A percentile compares a stretch with the other conserved stretches of the same genome.
Evolutionary conservation across 2,113 vertebrate species (phyloP).

Genomic region (Elephas maximus): DNA sequence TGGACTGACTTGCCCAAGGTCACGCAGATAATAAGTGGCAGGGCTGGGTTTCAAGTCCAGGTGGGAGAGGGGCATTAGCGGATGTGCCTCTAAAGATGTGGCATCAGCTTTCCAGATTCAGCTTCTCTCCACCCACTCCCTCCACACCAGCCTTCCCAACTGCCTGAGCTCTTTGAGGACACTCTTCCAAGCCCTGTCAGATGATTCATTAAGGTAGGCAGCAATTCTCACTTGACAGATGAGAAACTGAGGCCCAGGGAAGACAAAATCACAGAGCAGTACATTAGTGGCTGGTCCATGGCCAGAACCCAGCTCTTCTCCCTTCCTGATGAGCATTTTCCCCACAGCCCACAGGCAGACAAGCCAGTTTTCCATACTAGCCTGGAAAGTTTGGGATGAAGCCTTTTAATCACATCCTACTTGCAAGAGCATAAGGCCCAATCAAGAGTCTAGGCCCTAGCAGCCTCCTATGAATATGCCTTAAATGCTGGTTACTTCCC

Average conservation of each 20-base stretch:
- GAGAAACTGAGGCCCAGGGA: conserved; percentile 6
- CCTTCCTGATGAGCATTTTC: background rate
- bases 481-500: background rate
- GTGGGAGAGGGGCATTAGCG: background rate
- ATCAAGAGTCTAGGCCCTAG: background rate
- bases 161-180: background rate
- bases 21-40: background rate
- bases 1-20: background rate
- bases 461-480: background rate
- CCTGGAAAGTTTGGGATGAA: conserved; percentile 1
- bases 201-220: background rate
- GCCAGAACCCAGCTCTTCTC: background rate
- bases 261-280: conserved; percentile 1
- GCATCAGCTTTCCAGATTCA: conserved; percentile 40
- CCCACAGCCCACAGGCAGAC: background rate
- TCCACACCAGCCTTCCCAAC: background rate
- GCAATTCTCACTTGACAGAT: background rate
- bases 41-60: background rate
- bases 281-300: background rate
- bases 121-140: background rate
- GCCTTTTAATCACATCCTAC: background rate
- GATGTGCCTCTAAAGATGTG: background rate
- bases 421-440: background rate
- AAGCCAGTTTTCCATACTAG: background rate
- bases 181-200: background rate